Evolutionary conservation across 1,140 invertebrate species (phyloP).

Genomic region (Argopecten irradians): DNA sequence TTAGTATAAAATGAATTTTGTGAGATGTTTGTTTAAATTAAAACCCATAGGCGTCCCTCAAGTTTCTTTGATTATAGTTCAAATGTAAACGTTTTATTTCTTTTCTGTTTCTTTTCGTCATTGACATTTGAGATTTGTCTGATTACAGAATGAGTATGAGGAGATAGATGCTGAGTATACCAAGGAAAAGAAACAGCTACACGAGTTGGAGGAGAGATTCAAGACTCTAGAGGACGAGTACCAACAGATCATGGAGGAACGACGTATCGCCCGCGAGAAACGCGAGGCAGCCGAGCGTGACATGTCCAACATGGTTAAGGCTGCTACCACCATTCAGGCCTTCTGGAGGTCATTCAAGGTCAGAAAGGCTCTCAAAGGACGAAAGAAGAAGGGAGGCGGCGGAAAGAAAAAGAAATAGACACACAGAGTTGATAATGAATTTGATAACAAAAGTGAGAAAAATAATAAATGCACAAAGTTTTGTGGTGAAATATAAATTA

Average conservation of each 20-base stretch:
- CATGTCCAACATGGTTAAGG: constrained; percentile 71
- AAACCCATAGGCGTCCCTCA: neutral
- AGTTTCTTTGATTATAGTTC: neutral
- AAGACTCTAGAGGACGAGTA: constrained; percentile 75
- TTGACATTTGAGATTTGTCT: neutral
- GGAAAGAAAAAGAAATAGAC: constrained; percentile 67
- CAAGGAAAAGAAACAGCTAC: constrained; percentile 76
- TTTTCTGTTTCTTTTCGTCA: neutral
- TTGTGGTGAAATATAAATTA: neutral
- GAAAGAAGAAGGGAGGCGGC: constrained; percentile 73
- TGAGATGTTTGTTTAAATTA: neutral
- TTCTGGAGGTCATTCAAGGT: constrained; percentile 77
- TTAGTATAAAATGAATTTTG: neutral
- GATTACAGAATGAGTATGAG: constrained; percentile 75
- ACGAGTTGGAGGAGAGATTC: constrained; percentile 76
- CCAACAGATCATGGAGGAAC: constrained; percentile 72
- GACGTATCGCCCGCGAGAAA: constrained; percentile 68
- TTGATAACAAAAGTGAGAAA: neutral
- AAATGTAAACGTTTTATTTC: neutral
- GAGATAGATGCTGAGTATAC: constrained; percentile 75
- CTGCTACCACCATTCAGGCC: constrained; percentile 75
- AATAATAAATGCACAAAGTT: no score
- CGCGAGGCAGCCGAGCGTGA: constrained; percentile 73
- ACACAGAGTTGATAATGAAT: neutral
- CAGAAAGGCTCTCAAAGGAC: constrained; percentile 73